A percentile compares a stretch with the other conserved stretches of the same genome.
These are phyloP conservation scores for Otis tarda DNA, from an alignment of 2,113 vertebrate genomes.

Conservation along the genomic window DNA sequence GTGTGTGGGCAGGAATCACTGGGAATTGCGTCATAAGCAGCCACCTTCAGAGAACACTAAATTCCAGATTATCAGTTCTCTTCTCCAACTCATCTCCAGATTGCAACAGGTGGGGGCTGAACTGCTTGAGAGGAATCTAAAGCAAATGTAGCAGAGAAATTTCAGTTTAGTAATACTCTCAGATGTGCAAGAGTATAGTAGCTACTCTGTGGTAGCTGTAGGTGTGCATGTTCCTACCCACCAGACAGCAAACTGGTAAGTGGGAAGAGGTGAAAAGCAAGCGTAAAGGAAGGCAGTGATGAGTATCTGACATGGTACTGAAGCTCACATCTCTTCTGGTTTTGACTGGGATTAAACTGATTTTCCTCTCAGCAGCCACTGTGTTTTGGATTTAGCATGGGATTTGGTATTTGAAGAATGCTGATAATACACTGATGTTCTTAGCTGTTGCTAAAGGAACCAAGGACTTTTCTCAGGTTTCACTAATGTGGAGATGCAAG, in stretches of 20 bases:
- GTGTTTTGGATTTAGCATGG: too few species aligned
- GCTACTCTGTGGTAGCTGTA: background rate
- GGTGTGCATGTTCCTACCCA: accelerated
- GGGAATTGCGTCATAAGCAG: background rate
- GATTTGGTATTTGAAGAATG: too few species aligned
- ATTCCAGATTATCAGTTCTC: background rate
- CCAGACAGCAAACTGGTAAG: background rate
- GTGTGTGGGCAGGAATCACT: background rate
- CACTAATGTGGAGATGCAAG: too few species aligned
- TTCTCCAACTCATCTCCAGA: background rate
- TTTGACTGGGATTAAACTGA: too few species aligned
- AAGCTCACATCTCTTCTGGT: too few species aligned
- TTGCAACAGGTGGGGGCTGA: background rate
- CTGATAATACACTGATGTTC: too few species aligned
- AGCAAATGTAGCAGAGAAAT: background rate
- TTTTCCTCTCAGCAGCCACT: too few species aligned
- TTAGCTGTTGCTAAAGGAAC: too few species aligned
- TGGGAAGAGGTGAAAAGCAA: background rate
- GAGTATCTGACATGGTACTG: background rate
- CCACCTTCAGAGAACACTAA: background rate
- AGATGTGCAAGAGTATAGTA: background rate
- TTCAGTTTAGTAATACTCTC: background rate
- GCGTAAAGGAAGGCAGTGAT: background rate
- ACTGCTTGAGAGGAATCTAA: background rate
- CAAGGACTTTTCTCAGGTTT: too few species aligned